Conservation (phyloP, 35 echinoderm and acorn worm genomes). For the Hemicentrotus pulcherrimus region DNA sequence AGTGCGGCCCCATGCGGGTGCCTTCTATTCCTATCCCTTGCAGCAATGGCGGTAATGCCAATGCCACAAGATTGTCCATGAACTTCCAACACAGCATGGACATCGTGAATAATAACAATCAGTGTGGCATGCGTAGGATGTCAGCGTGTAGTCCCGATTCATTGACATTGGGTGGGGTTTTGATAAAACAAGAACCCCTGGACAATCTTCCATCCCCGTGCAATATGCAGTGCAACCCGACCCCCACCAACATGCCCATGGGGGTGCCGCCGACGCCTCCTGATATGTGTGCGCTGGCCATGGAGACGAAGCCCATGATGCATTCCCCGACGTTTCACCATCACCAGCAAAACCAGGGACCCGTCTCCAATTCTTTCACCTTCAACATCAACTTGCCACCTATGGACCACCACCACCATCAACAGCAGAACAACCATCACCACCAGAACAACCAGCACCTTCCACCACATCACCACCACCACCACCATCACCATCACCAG, state of each 20-base stretch:
- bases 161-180: constrained; percentile 45
- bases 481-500: background rate
- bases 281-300: background rate
- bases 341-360: constrained; percentile 44
- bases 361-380: constrained; percentile 30
- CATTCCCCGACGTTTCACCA: constrained; percentile 13
- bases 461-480: constrained; percentile 24
- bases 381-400: constrained; percentile 48
- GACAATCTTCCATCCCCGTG: constrained; percentile 59
- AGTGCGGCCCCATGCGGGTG: background rate
- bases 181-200: constrained; percentile 67
- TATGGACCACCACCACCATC: constrained; percentile 23
- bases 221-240: background rate
- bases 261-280: background rate
- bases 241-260: constrained; percentile 7
- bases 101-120: constrained; percentile 38
- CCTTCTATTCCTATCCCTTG: background rate
- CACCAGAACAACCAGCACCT: constrained; percentile 22
- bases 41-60: constrained; percentile 10
- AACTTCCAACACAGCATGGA: constrained; percentile 33
- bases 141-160: background rate
- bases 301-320: constrained; percentile 42
- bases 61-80: background rate
- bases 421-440: constrained; percentile 1
- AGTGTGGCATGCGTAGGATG: background rate